phyloP scores from a whole-genome alignment of 2,797 vertebrate species.

The Bovichtus variegatus region DNA sequence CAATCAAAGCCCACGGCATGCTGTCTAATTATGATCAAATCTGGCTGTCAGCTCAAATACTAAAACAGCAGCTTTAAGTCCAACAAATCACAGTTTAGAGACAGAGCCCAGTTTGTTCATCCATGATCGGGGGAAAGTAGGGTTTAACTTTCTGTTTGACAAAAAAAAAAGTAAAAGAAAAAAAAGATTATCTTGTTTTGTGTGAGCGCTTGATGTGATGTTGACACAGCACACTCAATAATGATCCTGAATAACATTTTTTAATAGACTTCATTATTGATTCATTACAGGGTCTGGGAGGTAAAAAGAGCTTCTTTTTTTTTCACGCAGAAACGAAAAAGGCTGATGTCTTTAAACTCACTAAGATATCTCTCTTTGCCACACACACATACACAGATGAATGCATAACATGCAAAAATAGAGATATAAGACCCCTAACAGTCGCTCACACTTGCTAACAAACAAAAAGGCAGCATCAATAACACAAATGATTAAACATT shows the following conservation, averaged over 20 bases:
- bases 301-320: slow-evolving; percentile 16
- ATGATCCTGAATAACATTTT: slow-evolving; percentile 60
- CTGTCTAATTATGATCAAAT: slow-evolving; percentile 99
- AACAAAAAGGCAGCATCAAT: slow-evolving; percentile 90
- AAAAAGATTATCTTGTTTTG: slow-evolving; percentile 51
- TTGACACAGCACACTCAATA: slow-evolving; percentile 59
- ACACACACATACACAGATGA: slow-evolving; percentile 39
- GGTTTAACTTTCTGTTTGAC: slow-evolving; percentile 72
- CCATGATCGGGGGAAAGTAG: slow-evolving; percentile 53
- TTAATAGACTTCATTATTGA: slow-evolving; percentile 68
- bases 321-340: slow-evolving; percentile 31
- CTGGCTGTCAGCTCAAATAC: slow-evolving; percentile 99
- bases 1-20: slow-evolving; percentile 99
- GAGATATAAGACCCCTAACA: slow-evolving; percentile 69
- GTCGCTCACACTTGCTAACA: slow-evolving; percentile 80
- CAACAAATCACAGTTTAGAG: slow-evolving; percentile 89
- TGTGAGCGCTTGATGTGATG: slow-evolving; percentile 58
- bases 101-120: slow-evolving; percentile 65
- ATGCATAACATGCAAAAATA: slow-evolving; percentile 70
- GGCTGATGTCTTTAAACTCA: slow-evolving; percentile 29
- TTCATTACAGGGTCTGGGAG: slow-evolving; percentile 45
- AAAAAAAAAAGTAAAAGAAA: slow-evolving; percentile 28
- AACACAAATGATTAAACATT: slow-evolving; percentile 93
- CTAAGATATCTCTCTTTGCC: slow-evolving; percentile 22
- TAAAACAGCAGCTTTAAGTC: slow-evolving; percentile 99